Conservation (phyloP, 92 coral and sea anemone species). For the Epizoanthus stellaris region DNA sequence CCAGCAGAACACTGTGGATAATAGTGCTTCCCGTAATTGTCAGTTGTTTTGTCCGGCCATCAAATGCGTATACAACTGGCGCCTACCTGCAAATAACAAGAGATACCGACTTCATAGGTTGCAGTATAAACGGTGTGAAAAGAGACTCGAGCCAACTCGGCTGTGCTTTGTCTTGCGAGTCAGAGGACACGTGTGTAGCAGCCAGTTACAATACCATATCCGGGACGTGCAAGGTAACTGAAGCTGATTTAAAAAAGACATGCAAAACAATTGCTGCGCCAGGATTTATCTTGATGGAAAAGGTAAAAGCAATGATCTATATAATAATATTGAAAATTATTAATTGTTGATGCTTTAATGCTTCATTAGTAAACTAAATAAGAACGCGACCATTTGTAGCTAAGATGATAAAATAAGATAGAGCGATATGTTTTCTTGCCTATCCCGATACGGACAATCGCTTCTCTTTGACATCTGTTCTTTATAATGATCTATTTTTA, state of each 20-base stretch:
- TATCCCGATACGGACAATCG: too few relatives aligned
- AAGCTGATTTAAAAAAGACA: background rate
- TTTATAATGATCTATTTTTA: too few relatives aligned
- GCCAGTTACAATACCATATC: background rate
- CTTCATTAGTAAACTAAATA: too few relatives aligned
- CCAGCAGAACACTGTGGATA: too few relatives aligned
- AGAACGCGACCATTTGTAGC: too few relatives aligned
- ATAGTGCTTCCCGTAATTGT: too few relatives aligned
- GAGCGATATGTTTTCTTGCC: too few relatives aligned
- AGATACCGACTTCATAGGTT: background rate
- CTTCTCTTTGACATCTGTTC: too few relatives aligned
- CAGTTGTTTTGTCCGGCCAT: too few relatives aligned
- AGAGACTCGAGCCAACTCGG: background rate
- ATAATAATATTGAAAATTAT: too few relatives aligned
- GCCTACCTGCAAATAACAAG: background rate
- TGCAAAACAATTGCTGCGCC: background rate
- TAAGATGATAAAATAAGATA: too few relatives aligned
- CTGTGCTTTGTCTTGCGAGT: background rate
- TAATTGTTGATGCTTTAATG: too few relatives aligned
- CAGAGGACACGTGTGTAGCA: background rate
- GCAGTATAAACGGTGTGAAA: background rate
- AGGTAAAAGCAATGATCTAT: background rate
- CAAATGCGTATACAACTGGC: background rate
- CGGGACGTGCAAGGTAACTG: conserved; percentile 19
- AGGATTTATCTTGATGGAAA: background rate